Percentiles rank a stretch among this genome's conserved stretches.
phyloP scores from a whole-genome alignment of 2,113 vertebrate genomes.

The Crotalus horridus region DNA sequence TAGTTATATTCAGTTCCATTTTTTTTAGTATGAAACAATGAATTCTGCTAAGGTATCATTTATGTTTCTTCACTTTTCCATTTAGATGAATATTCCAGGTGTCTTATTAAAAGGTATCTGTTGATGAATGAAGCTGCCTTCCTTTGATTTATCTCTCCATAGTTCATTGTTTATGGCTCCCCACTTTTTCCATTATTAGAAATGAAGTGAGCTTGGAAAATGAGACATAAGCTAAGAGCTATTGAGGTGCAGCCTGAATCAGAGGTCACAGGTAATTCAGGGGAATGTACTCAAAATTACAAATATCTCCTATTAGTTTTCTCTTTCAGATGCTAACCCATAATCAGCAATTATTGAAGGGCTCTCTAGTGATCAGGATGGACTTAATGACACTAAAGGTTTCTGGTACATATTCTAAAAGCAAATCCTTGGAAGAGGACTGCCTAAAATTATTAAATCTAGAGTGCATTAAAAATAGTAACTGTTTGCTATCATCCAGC shows the following conservation, averaged over 20 bases:
- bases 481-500: neutral
- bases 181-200: neutral
- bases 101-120: neutral
- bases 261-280: neutral
- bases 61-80: neutral
- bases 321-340: neutral
- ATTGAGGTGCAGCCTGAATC: neutral
- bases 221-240: neutral
- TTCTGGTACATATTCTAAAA: neutral
- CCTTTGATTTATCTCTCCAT: neutral
- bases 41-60: neutral
- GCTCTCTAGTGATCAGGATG: neutral
- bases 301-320: neutral
- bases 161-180: neutral
- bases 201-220: neutral
- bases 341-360: neutral
- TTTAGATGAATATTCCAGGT: neutral
- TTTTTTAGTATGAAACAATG: neutral
- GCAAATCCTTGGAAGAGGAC: neutral
- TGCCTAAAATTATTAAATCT: neutral
- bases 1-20: neutral
- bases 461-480: neutral
- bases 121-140: neutral
- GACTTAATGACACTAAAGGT: neutral
- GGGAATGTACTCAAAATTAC: neutral